A percentile compares a stretch with the other conserved stretches of the same genome.
Evolutionary conservation across 2,888 invertebrate genomes (phyloP).

Genomic region (Morpho achilles): DNA sequence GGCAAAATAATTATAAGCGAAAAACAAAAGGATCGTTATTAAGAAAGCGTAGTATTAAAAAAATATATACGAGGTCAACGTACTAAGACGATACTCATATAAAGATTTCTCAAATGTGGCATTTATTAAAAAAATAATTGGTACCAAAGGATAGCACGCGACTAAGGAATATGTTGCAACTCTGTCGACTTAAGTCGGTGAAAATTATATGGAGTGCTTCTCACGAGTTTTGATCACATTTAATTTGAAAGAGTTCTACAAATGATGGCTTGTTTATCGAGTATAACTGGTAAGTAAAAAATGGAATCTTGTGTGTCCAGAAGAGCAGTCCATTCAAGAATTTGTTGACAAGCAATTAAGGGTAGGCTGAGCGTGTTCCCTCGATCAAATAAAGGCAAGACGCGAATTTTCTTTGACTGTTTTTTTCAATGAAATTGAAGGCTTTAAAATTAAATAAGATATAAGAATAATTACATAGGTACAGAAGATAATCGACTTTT

Average conservation of each 20-base stretch:
- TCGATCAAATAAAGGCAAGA: conserved; percentile 36
- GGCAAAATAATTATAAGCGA: conserved; percentile 25
- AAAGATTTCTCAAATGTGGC: conserved; percentile 30
- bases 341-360: conserved; percentile 73
- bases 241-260: conserved; percentile 35
- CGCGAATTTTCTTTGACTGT: conserved; percentile 37
- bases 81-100: conserved; percentile 26
- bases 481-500: neutral
- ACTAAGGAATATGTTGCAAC: conserved; percentile 37
- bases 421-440: conserved; percentile 23
- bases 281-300: conserved; percentile 58
- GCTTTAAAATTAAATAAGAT: neutral
- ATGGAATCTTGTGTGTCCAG: conserved; percentile 54
- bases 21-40: conserved; percentile 21
- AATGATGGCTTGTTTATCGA: conserved; percentile 59
- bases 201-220: neutral
- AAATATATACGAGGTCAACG: conserved; percentile 31
- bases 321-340: conserved; percentile 63
- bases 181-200: conserved; percentile 31
- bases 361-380: conserved; percentile 39
- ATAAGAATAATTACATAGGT: no score
- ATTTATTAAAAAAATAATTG: conserved; percentile 47
- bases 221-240: conserved; percentile 5
- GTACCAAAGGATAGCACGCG: conserved; percentile 37
- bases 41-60: conserved; percentile 17